Evolutionary conservation across 2,797 vertebrate species (phyloP), one percentile per base, ranked within the genome.

Genomic region (Myotis myotis): DNA sequence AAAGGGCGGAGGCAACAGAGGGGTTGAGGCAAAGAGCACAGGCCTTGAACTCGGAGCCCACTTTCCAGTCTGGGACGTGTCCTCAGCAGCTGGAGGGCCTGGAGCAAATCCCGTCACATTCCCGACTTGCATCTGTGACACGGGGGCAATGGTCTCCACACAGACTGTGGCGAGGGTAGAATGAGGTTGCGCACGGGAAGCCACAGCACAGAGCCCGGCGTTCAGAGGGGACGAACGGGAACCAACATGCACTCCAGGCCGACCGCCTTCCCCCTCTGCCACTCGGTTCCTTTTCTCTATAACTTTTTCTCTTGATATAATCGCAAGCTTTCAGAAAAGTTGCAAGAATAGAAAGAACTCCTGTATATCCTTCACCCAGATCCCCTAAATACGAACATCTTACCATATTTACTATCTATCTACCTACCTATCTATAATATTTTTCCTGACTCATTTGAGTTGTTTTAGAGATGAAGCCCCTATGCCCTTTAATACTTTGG

Each of bases 281-380:
- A 23, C 38, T 33, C 41, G 25, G 8, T 87, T 88, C 84, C 51
- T 85, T 19, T 47, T 36, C 51, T 30, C 60, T 30, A 15, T 33
- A 85, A 85, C 20, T 74, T 90, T 89, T 87, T 51, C 53, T 44
- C 38, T 74, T 91, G 75, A 81, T 17, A 70, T 60, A 66, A 94
- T 55, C 89, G 57, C 49, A 47, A 62, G 44, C 51, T 28, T 94
- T 23, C 62, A 91, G 68, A 62, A 76, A 85, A 75, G 41, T 49
- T 83, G 38, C 23, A 89, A 84, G 57, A 83, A 80, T 4, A 90
- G 78, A 79, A 89, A 86, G 41, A 80, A 88, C 36, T 70, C 36
- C 36, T 81, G 5, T 51, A 17, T 30, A 38, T 22, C 28, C 38
- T 85, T 85, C 9, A 81, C 28, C 66, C 47, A 33, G 62, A 81